These are phyloP conservation scores for Hippocampus abdominalis DNA, from an alignment of 2,113 vertebrate species.

Conservation along the genomic window DNA sequence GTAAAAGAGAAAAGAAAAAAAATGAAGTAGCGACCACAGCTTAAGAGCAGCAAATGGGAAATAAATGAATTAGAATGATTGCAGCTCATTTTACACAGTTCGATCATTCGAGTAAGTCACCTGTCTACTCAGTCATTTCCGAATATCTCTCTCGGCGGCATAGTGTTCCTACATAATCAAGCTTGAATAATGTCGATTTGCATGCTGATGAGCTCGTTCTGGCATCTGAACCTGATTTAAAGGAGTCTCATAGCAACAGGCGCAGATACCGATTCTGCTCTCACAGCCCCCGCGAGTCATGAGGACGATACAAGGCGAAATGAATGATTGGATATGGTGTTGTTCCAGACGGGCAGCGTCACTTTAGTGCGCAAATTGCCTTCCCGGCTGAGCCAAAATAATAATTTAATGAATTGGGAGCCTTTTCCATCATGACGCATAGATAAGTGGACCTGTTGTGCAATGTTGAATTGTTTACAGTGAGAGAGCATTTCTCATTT, in stretches of 20 bases:
- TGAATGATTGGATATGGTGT: constrained; percentile 31
- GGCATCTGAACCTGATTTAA: not conserved
- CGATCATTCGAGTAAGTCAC: not conserved
- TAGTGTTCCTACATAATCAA: not conserved
- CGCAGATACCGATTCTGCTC: constrained; percentile 18
- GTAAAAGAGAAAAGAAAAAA: not conserved
- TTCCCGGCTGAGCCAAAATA: constrained; percentile 10
- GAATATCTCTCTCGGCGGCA: constrained; percentile 3
- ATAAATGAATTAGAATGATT: constrained; percentile 1
- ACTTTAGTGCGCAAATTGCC: constrained; percentile 34
- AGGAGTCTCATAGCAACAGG: constrained; percentile 5
- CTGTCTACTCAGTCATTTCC: not conserved
- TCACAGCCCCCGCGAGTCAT: constrained; percentile 13
- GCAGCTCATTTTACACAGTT: not conserved
- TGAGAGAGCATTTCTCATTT: constrained; percentile 12
- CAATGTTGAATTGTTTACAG: constrained; percentile 25
- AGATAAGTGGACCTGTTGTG: constrained; percentile 35
- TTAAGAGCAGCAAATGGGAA: not conserved
- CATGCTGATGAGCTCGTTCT: not conserved
- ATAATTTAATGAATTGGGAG: constrained; percentile 5
- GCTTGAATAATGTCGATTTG: constrained; percentile 18
- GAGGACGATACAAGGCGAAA: constrained; percentile 22
- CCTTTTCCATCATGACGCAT: constrained; percentile 36
- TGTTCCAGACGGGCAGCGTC: constrained; percentile 24
- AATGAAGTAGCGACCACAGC: not conserved